Base-by-base conservation (phyloP, 2,888 invertebrate species). In the Dorcus parallelipipedus region DNA sequence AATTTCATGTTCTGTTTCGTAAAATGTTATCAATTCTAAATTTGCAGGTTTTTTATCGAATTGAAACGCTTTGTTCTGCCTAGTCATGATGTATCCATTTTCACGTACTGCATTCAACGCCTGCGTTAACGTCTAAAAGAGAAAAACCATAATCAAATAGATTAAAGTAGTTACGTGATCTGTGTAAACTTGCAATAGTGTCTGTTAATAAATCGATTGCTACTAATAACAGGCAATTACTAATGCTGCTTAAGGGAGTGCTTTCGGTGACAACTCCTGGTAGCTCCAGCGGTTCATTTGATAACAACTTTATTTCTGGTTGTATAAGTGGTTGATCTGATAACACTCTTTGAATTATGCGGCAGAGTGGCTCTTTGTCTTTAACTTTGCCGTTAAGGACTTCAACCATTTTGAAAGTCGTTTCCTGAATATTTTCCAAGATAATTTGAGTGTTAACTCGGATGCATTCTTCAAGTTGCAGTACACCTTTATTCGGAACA, bases 321-420 rank as follows among this genome's bases (percentile, higher is more conserved):
- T 89, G 87, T 3, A 90, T 81, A 9, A 89, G 72, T 0, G 91
- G 90, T 41, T 88, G 74, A 67, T 91, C 88, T 49, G 83, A 85
- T 0, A 91, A 78, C 0, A 85, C 78, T 1, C 86, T 82, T 7
- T 79, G 75, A 6, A 92, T 80, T 9, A 78, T 65, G 2, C 82
- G 82, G 33, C 43, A 78, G 0, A 88, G 65, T 0, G 85, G 81
- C 54, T 78, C 38, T n/a, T 60, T 39, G 38, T 45, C 38, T 14
- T 39, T 41, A 8, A 52, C 41, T 20, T 20, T 20, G 20, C 6
- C 26, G 5, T 56, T 42, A 14, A 23, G 9, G 1, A 63, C 14
- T 74, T 87, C 84, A 26, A 85, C 78, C 41, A 78, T 76, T 73
- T 84, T 87, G 0, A 89, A 80, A 79, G 87, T 88, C 63, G 82